Evolutionary conservation across 1,140 invertebrate genomes (phyloP).

Genomic region (Elymnias hypermnestra): DNA sequence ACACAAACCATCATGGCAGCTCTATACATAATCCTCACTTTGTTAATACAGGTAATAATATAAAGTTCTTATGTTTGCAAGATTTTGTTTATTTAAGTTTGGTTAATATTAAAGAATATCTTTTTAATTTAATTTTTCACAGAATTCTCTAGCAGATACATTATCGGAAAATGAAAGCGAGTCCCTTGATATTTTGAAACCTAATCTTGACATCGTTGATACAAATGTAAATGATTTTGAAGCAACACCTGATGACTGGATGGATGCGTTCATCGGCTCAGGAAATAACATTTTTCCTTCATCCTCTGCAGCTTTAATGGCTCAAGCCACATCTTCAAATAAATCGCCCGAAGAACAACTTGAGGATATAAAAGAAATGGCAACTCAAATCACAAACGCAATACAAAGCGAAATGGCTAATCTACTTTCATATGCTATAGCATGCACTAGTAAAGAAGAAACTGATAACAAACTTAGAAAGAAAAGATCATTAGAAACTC

Average conservation of each 20-base stretch:
- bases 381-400: conserved; percentile 41
- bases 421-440: conserved; percentile 43
- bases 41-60: conserved; percentile 48
- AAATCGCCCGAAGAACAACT: conserved; percentile 56
- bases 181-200: conserved; percentile 8
- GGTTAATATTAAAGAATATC: neutral
- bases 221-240: conserved; percentile 25
- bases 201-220: conserved; percentile 23
- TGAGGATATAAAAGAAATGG: conserved; percentile 57
- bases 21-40: conserved; percentile 39
- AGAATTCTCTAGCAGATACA: conserved; percentile 10
- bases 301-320: conserved; percentile 47
- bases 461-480: conserved; percentile 35
- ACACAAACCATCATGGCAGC: conserved; percentile 45
- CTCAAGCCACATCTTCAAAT: conserved; percentile 38
- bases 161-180: conserved; percentile 8
- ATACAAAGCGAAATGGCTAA: conserved; percentile 56
- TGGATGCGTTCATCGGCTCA: conserved; percentile 32
- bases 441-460: conserved; percentile 25
- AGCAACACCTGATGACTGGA: conserved; percentile 36
- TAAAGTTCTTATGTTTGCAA: neutral
- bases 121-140: neutral
- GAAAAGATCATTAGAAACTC: conserved; percentile 47
- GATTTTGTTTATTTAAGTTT: neutral
- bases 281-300: conserved; percentile 32